Conservation (phyloP, 2,888 invertebrate species). For the Plagodis pulveraria region DNA sequence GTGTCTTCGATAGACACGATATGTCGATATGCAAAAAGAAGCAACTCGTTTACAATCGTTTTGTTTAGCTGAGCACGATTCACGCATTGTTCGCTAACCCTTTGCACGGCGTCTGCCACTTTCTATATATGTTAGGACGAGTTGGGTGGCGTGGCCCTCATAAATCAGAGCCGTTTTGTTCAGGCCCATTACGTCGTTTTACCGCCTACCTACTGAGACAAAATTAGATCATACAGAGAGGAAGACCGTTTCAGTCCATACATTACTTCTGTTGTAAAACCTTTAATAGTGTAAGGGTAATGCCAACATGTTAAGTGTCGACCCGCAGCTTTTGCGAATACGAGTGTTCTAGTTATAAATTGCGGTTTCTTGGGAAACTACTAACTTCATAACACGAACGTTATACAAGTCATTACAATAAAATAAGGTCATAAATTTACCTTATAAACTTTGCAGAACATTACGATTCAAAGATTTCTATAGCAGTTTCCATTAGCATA, state of each 20-base stretch:
- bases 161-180: constrained; percentile 80
- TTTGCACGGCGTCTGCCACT: constrained; percentile 73
- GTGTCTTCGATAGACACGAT: constrained; percentile 33
- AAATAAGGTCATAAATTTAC: constrained; percentile 16
- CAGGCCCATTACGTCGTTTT: constrained; percentile 77
- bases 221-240: constrained; percentile 78
- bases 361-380: constrained; percentile 18
- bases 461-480: constrained; percentile 23
- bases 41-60: constrained; percentile 46
- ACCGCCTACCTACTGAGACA: constrained; percentile 78
- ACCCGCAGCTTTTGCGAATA: constrained; percentile 39
- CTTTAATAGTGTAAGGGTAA: constrained; percentile 66
- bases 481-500: constrained; percentile 30
- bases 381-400: constrained; percentile 6
- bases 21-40: constrained; percentile 42
- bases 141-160: constrained; percentile 69
- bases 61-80: constrained; percentile 58
- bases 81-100: constrained; percentile 67
- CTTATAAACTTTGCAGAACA: constrained; percentile 14
- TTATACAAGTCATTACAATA: neutral
- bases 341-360: constrained; percentile 38
- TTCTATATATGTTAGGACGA: constrained; percentile 71
- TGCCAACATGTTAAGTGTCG: constrained; percentile 54
- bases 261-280: constrained; percentile 73
- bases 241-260: constrained; percentile 63